A percentile compares a stretch with the other conserved stretches of the same genome.
Conservation (phyloP, 2,113 vertebrate genomes). For the Lagopus leucura region DNA sequence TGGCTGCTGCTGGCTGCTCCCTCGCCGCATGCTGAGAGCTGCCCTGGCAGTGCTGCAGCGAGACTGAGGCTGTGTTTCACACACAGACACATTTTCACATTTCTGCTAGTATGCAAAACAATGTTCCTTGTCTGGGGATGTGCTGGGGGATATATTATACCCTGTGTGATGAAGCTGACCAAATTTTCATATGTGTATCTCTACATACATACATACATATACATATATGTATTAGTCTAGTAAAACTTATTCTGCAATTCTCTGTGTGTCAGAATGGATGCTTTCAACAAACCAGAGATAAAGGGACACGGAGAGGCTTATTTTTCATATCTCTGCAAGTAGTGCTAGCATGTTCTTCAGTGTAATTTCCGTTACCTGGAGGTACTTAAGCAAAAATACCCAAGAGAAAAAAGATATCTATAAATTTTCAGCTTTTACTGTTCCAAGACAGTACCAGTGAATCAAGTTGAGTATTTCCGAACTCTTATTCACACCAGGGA, state of each 20-base stretch:
- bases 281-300: not conserved
- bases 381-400: not conserved
- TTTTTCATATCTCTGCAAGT: not conserved
- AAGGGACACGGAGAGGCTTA: constrained; percentile 6
- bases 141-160: not conserved
- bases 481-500: not conserved
- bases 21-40: not conserved
- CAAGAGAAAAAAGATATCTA: not conserved
- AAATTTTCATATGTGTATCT: not conserved
- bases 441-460: not conserved
- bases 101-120: not conserved
- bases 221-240: not conserved
- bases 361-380: not conserved
- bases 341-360: not conserved
- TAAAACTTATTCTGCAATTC: not conserved
- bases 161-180: constrained; percentile 1
- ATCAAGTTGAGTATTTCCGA: not conserved
- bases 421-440: not conserved
- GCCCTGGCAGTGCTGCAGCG: not conserved
- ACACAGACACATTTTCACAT: constrained; percentile 37
- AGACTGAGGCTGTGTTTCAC: not conserved
- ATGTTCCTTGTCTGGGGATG: not conserved
- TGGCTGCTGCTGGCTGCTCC: accelerated
- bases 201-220: constrained; percentile 9
- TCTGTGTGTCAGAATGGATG: not conserved